Evolutionary conservation across 1,140 invertebrate species (phyloP), one percentile per base, ranked within the genome.

Genomic region (Drosophila saltans): DNA sequence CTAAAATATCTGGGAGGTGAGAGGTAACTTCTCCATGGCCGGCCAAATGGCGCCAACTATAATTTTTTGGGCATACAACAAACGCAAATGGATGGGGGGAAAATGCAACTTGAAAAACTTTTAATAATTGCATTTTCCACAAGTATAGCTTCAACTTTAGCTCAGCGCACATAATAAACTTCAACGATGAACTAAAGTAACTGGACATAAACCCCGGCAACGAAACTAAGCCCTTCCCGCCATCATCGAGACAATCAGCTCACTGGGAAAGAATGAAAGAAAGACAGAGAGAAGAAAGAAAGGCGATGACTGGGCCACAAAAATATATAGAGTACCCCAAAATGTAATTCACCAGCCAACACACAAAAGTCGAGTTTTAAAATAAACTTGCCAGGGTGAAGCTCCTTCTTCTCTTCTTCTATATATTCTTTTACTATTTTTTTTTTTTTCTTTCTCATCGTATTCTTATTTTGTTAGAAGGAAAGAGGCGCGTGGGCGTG

Each of bases 311-410:
- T 80, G 81, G 63, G 75, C 82, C 75, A 81, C 82, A 86, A 76
- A 81, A 86, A 86, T 86, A 86, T 86, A 16, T 16, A 16, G 16
- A 86, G 33, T 39, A 86, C 82, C 82, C 82, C 71, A 86, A 86
- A 86, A 86, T 52, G 82, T 86, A 86, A 81, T 85, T 78, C 81
- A 81, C 82, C 86, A 75, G 72, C 45, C 45, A 86, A 79, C 82
- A 70, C 74, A 85, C 81, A 86, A 86, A 86, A 86, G 78, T 86
- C 79, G 82, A 86, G 78, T 86, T 79, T 86, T 81, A 86, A 86
- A 86, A 86, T 86, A 86, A 86, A 86, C 82, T 86, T 79, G 81
- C 78, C 36, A 69, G 81, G 62, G 45, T 52, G 45, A 72, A 81
- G 78, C 81, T 58, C 36, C 56, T 30, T 33, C 16, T 16, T 16